Percentiles rank a stretch among this genome's conserved stretches.
Evolutionary conservation across 2,113 vertebrate species (phyloP).

Genomic region (Heteronetta atricapilla): DNA sequence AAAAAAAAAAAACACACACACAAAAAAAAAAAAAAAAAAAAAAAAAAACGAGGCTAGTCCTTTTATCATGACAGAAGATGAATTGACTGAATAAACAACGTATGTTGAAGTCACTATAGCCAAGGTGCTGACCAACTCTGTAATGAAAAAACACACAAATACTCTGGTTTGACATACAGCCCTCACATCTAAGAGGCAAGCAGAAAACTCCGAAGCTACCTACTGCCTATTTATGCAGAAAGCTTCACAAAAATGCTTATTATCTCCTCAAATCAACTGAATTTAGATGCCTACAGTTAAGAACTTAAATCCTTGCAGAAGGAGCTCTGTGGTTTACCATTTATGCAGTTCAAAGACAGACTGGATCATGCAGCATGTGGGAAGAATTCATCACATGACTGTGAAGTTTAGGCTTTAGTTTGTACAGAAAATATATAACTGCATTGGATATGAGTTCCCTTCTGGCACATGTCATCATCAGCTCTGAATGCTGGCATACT

Average conservation of each 20-base stretch:
- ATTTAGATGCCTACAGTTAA: not conserved
- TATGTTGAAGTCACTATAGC: not conserved
- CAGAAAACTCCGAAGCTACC: not conserved
- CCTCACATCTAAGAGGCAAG: not conserved
- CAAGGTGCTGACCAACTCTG: not conserved
- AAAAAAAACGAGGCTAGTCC: not conserved
- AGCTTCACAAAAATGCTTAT: not conserved
- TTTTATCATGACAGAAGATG: not conserved
- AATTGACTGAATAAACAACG: not conserved
- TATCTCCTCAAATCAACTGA: not conserved
- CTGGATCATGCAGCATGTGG: not conserved
- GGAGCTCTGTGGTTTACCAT: not conserved
- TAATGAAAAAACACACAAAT: not conserved
- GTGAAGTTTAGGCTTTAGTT: not conserved
- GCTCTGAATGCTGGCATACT: not conserved
- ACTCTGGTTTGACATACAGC: not conserved
- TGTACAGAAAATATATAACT: not conserved
- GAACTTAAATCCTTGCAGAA: not conserved
- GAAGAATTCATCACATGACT: not conserved
- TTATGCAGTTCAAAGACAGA: not conserved
- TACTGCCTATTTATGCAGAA: not conserved
- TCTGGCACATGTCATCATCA: not conserved
- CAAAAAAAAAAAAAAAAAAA: too few relatives aligned
- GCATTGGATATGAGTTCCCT: not conserved
- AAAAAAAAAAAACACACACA: too few relatives aligned